A percentile compares a stretch with the other conserved stretches of the same genome.
Conservation (phyloP, 53 echinoderm and acorn worm species). For the Astropecten irregularis region DNA sequence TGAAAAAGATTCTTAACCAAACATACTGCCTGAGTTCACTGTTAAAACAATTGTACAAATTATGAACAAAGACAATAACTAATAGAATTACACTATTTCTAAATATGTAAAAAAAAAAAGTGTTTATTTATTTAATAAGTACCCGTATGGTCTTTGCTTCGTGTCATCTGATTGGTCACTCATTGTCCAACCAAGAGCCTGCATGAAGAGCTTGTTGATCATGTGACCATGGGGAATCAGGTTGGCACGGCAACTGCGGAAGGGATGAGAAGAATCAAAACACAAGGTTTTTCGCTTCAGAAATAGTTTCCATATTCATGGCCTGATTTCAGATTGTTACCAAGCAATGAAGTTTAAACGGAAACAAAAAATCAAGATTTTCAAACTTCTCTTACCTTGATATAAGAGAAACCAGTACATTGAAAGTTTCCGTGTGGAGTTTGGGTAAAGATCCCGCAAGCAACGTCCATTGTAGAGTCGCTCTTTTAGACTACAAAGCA, state of each 20-base stretch:
- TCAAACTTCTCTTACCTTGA: too few species aligned
- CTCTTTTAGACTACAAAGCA: constrained; percentile 62
- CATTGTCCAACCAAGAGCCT: constrained; percentile 66
- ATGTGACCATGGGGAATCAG: constrained; percentile 60
- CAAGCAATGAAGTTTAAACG: not conserved
- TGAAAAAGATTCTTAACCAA: too few species aligned
- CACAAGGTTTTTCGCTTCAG: too few species aligned
- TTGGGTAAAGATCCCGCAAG: constrained; percentile 60
- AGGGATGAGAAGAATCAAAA: too few species aligned
- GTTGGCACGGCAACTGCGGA: constrained; percentile 63
- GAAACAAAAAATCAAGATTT: not conserved
- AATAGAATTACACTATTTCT: too few species aligned
- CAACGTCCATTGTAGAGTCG: constrained; percentile 60
- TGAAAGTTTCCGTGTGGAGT: constrained; percentile 67
- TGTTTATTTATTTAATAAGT: not conserved
- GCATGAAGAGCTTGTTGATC: constrained; percentile 73
- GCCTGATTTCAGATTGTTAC: too few species aligned
- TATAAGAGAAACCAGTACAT: constrained; percentile 71
- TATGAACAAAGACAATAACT: too few species aligned
- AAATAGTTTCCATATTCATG: too few species aligned
- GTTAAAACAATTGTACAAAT: too few species aligned
- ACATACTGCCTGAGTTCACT: too few species aligned
- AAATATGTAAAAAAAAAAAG: too few species aligned
- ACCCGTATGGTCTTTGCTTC: constrained; percentile 62
- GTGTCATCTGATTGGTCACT: constrained; percentile 19